Evolutionary conservation across 2,797 vertebrate genomes (phyloP), one percentile per base, ranked within the genome.

Genomic region (Babyrousa celebensis): DNA sequence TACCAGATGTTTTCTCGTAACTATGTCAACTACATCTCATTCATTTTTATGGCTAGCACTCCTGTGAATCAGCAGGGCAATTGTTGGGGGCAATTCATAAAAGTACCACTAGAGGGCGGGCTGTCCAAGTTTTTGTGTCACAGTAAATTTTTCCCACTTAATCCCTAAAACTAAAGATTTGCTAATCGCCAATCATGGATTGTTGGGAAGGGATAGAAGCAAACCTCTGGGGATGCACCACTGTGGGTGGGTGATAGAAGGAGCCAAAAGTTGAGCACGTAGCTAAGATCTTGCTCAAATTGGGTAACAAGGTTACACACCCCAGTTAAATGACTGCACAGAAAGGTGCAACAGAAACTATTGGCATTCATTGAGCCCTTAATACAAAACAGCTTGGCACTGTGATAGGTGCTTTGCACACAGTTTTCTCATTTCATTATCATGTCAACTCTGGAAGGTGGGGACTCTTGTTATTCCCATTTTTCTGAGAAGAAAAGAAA

Each of bases 21-120:
- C 58, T 67, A 12, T 70, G 48, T 85, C 52, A 75, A 62, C 27
- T 84, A 8, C 63, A 87, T 79, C 10, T 17, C 20, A 58, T 85
- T 88, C 2, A 40, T 83, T 91, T 96, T 91, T 71, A 89, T 3
- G 10, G 65, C 6, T n/a, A 75, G 10, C n/a, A 77, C 25, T 93
- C 40, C 32, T n/a, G 71, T 60, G 12, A 94, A 79, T 77, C 8
- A 93, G 72, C 18, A 93, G 85, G 75, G 80, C 72, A 96, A 63
- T 58, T 89, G n/a, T 80, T 77, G 54, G 89, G 94, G 94, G 83
- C 72, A 98, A 95, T 98, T 96, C 89, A 93, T 6, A 0, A 77
- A 91, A 95, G 32, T 11, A 93, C 96, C 97, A 96, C 97, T 72
- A 97, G 97, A 97, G 96, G 96, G 96, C 21, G 54, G 78, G 75